Evolutionary conservation across 2,113 vertebrate genomes (phyloP).

Genomic region (Melanerpes aurifrons): DNA sequence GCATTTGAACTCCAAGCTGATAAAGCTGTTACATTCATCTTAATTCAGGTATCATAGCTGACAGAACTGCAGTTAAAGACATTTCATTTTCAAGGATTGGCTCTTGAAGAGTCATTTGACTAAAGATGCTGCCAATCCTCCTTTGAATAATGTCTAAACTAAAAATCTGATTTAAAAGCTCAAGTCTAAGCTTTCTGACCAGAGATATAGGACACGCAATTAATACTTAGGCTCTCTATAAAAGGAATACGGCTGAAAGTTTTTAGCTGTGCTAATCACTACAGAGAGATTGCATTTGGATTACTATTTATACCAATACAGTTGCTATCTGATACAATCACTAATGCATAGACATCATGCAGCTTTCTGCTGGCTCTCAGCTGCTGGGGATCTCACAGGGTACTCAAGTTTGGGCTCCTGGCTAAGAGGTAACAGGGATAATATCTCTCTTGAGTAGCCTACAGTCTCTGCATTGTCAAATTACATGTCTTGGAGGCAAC

Average conservation of each 20-base stretch:
- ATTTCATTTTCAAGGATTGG: not conserved
- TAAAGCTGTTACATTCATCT: not conserved
- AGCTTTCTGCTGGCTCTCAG: not conserved
- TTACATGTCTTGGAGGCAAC: not conserved
- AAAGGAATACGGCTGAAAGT: not conserved
- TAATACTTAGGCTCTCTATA: not conserved
- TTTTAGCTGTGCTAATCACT: not conserved
- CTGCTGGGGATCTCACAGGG: not conserved
- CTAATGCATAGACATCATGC: not conserved
- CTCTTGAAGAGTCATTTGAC: not conserved
- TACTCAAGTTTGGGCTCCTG: accelerated
- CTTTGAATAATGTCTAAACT: not conserved
- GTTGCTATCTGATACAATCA: not conserved
- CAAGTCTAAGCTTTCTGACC: not conserved
- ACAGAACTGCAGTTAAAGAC: not conserved
- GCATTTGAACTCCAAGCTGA: not conserved
- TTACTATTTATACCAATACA: not conserved
- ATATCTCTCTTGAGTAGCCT: not conserved
- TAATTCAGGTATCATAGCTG: not conserved
- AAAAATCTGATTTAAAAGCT: not conserved
- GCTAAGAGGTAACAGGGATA: not conserved
- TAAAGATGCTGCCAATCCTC: not conserved
- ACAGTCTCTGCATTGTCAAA: not conserved
- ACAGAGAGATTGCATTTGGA: not conserved
- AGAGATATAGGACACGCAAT: accelerated